Base-by-base conservation (phyloP, 1,140 invertebrate species). In the Anoplolepis gracilipes region DNA sequence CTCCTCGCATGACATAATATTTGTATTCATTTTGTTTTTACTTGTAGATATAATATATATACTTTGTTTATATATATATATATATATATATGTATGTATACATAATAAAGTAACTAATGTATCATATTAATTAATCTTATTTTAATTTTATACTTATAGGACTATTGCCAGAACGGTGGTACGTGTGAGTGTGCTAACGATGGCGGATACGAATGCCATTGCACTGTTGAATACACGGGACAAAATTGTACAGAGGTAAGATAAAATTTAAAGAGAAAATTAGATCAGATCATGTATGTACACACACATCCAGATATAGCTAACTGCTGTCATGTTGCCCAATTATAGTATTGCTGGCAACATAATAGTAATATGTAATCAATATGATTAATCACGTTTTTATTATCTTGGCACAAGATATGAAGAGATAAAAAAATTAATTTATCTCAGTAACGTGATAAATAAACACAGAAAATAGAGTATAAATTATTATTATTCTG, bases 221-320 rank as follows among this genome's bases (percentile, higher is more conserved):
- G 97, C 93, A 92, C 95, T 2, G 93, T 94, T 46, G 96, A 96
- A 75, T 97, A 96, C 91, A 95, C 88, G 13, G 97, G 97, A 72
- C 96, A 96, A 91, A 97, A 97, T 94, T 98, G 97, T 92, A 96
- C 96, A 30, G 95, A 96, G 94, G 97, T 97, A 93, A 95, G 86
- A 36, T 39, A 64, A 65, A 76, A 84, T 75, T 64, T 5, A 77
- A 13, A 30, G 19, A 22, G 42, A 69, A 69, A 6, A 57, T 59
- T 53, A 30, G 25, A 10, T 46, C 39, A 39, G 3, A n/a, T n/a
- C 13, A 25, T 59, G 2, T 72, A 16, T 10, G 2, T 36, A 36
- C n/a, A n/a, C n/a, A n/a, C n/a, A n/a, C n/a, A n/a, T n/a, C n/a
- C n/a, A n/a, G n/a, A n/a, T n/a, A n/a, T n/a, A n/a, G n/a, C n/a